phyloP scores from a whole-genome alignment of 1,140 invertebrate species.

The Procambarus clarkii region DNA sequence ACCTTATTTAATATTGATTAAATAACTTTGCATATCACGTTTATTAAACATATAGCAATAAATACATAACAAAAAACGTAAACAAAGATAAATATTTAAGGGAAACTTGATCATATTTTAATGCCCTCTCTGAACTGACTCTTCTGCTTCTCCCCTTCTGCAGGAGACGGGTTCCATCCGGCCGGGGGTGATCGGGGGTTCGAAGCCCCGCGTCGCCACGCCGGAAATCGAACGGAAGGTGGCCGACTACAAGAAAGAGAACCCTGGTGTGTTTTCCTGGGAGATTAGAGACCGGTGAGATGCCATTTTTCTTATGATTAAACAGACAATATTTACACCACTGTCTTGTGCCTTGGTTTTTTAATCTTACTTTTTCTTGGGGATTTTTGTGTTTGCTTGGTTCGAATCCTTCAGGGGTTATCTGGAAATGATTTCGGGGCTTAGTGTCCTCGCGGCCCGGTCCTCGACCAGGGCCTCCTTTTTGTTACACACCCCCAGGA shows the following conservation, averaged over 20 bases:
- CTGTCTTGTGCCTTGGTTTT: too few relatives aligned
- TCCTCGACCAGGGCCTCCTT: too few relatives aligned
- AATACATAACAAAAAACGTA: neutral
- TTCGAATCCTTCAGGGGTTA: too few relatives aligned
- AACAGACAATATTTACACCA: too few relatives aligned
- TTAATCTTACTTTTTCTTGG: too few relatives aligned
- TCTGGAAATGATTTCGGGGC: too few relatives aligned
- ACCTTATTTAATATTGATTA: too few relatives aligned
- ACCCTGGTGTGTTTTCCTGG: conserved; percentile 79
- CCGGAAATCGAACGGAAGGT: conserved; percentile 78
- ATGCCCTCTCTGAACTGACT: neutral
- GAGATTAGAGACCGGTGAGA: conserved; percentile 78
- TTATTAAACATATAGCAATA: neutral
- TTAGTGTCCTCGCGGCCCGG: too few relatives aligned
- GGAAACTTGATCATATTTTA: neutral
- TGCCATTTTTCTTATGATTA: too few relatives aligned
- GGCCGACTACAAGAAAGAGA: conserved; percentile 79
- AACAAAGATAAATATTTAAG: neutral
- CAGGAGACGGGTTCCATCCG: conserved; percentile 74
- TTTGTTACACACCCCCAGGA: too few relatives aligned
- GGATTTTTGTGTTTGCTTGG: too few relatives aligned
- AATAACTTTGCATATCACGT: too few relatives aligned
- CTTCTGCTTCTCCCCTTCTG: neutral
- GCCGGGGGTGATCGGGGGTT: conserved; percentile 77
- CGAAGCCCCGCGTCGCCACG: conserved; percentile 75